A percentile compares a stretch with the other conserved stretches of the same genome.
Conservation (phyloP, 1,140 invertebrate species). For the Saccostrea glomerata region DNA sequence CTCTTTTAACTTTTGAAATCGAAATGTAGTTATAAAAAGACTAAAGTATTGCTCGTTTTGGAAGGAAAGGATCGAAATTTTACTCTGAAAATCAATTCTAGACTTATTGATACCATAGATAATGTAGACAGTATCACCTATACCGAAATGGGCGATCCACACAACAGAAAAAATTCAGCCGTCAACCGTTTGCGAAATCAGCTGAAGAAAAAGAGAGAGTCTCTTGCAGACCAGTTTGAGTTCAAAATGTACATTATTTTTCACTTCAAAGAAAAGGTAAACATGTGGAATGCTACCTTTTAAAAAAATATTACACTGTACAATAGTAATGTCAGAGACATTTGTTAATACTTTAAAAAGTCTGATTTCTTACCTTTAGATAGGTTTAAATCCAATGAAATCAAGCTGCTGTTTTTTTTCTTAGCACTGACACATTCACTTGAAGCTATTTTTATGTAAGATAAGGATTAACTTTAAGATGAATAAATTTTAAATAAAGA, state of each 20-base stretch:
- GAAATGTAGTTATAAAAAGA: background rate
- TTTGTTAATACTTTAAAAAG: too few species aligned
- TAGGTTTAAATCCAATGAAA: too few species aligned
- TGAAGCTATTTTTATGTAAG: too few species aligned
- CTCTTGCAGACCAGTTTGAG: slow-evolving; percentile 78
- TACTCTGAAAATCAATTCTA: background rate
- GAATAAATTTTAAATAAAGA: too few species aligned
- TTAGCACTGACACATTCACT: too few species aligned
- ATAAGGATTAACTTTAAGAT: too few species aligned
- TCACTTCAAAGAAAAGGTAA: slow-evolving; percentile 78
- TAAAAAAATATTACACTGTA: too few species aligned
- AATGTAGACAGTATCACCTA: background rate
- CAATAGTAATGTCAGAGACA: too few species aligned
- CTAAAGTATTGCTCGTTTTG: background rate
- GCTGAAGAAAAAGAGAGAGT: slow-evolving; percentile 76
- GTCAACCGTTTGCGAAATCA: slow-evolving; percentile 72
- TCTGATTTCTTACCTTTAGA: too few species aligned
- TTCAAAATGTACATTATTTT: slow-evolving; percentile 78
- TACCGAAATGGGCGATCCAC: slow-evolving; percentile 67
- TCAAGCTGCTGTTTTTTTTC: too few species aligned
- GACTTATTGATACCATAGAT: background rate
- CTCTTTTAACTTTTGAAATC: background rate
- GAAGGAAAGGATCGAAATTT: background rate
- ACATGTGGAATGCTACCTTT: background rate
- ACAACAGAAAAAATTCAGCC: slow-evolving; percentile 70